Base-by-base conservation (phyloP, 2,113 vertebrate species). In the Pseudorectes ferrugineus region DNA sequence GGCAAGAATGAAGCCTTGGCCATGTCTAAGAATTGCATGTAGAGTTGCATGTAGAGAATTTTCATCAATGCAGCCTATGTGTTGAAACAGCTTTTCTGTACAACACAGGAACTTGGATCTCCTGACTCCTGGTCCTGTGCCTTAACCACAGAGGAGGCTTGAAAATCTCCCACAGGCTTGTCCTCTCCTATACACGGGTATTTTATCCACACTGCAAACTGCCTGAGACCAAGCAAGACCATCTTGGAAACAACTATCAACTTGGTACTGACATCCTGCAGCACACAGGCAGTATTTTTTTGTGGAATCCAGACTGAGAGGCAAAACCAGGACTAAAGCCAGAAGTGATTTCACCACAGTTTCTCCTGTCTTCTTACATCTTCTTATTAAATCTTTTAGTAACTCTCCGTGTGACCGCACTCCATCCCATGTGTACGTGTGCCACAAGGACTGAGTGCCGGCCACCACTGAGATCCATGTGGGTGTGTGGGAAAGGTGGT, bases 141-240 rank as follows among this genome's bases (percentile, higher is more conserved):
- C n/a, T 92, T 91, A 91, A 86, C 94, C 88, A 92, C 94, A 95
- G 14, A 92, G 40, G 67, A 92, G 94, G 76, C 22, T 88, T 75
- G 24, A 78, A 85, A 85, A 36, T 31, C 45, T 89, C 52, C 48
- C 49, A 49, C 1, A 9, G 22, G 5, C 29, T 85, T 93, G 29
- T 85, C 35, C 8, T 70, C 6, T 24, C 4, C 45, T 65, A 6
- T 29, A 19, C 33, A 33, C 0, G 3, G 14, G 36, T 33, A 38
- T 58, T 38, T 65, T 52, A 74, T 38, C 26, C 6, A 5, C 19
- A 19, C 13, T 31, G 16, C 54, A 82, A 67, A 58, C 22, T 55
- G 31, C 26, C 45, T 65, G 46, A 35, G 23, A 84, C 38, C 38
- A 68, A 62, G 38, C 11, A 73, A 76, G 14, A 29, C 12, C 10